Evolutionary conservation across 2,888 invertebrate genomes (phyloP), one percentile per base, ranked within the genome.

Genomic region (Arrhopalites spinosus): DNA sequence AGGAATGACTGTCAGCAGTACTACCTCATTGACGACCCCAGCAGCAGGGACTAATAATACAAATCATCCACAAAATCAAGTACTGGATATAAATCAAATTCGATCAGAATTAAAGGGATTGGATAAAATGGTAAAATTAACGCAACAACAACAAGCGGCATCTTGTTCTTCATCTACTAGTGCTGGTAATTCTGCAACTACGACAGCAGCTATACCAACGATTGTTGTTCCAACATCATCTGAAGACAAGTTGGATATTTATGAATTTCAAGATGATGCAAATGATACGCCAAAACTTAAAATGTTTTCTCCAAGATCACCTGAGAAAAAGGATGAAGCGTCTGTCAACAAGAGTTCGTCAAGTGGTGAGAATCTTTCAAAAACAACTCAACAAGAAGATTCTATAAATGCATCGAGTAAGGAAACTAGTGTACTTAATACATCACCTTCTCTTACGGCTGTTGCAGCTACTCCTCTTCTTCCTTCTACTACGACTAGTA

Each of bases 51-150:
- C 36, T n/a, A 59, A 56, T 17, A 53, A 47, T n/a, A 59, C 73
- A 59, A 73, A 75, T 29, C 67, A 75, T 53, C 45, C 68, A 50
- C 76, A 75, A 45, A 77, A 73, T 71, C 79, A 79, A 70, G 93
- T 93, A 84, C 93, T 92, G 84, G 94, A 94, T 86, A 87, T 94
- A 29, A 93, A 92, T 86, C 92, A 93, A 86, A 93, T 94, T 76
- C 88, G 93, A 80, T 93, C 93, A 0, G 94, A 94, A 84, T 86
- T 94, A 2, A 94, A 94, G 85, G 94, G 93, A 5, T 90, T 93
- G 69, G 89, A 90, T 72, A 90, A 90, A 83, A 87, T 89, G 11
- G 87, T 90, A 0, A 36, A 29, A 17, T 11, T 45, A 30, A 82
- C 75, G 8, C 43, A 27, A 13, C n/a, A 30, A n/a, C 25, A 20